Evolutionary conservation across 23 tunicate species (phyloP).

Genomic region (Styela clava): DNA sequence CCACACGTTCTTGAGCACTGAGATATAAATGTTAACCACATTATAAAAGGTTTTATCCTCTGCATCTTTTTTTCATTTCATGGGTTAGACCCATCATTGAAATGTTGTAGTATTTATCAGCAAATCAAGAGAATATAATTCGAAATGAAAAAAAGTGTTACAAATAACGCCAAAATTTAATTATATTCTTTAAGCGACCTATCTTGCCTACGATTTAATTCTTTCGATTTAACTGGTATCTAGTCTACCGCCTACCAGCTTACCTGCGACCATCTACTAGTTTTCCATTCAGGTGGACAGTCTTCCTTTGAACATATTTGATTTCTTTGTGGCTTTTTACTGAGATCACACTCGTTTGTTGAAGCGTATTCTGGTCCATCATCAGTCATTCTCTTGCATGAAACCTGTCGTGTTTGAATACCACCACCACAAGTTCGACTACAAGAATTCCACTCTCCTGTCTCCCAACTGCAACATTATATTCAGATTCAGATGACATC

Average conservation of each 20-base stretch:
- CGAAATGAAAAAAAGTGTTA: no score
- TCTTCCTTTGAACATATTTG: slow-evolving; percentile 42
- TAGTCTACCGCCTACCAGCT: no score
- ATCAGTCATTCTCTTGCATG: slow-evolving; percentile 42
- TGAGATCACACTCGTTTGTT: slow-evolving; percentile 28
- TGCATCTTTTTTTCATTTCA: no score
- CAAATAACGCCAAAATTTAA: no score
- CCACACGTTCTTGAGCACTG: slow-evolving; percentile 84
- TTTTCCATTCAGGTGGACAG: slow-evolving; percentile 80
- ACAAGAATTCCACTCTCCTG: slow-evolving; percentile 64
- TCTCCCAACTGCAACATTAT: slow-evolving; percentile 74
- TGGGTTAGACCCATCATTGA: no score
- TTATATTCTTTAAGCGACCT: no score
- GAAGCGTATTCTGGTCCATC: slow-evolving; percentile 20
- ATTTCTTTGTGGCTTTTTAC: slow-evolving; percentile 28
- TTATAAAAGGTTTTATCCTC: no score
- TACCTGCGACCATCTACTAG: slow-evolving; percentile 83
- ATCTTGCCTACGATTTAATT: no score
- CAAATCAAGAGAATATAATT: no score
- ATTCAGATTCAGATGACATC: neutral
- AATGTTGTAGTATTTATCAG: no score
- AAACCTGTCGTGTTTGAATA: slow-evolving; percentile 42
- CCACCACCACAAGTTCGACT: slow-evolving; percentile 78
- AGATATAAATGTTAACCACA: neutral
- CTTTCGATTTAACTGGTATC: no score